Conservation (phyloP, 2,797 vertebrate species). For the Chelon labrosus region DNA sequence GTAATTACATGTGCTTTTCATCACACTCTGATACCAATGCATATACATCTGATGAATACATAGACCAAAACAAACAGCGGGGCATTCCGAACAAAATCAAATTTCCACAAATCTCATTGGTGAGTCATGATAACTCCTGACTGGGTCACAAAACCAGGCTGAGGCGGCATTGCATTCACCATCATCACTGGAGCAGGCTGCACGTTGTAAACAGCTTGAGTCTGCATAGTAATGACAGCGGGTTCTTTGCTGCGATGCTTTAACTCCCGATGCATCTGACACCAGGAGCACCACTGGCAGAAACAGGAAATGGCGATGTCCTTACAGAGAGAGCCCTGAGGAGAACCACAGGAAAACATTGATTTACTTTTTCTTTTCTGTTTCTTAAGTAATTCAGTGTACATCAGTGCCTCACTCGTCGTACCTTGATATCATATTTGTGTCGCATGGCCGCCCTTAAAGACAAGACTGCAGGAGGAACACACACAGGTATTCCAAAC, state of each 20-base stretch:
- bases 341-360: background rate
- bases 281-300: conserved; percentile 74
- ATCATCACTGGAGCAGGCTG: background rate
- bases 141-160: background rate
- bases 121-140: rapidly evolving
- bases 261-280: conserved; percentile 79
- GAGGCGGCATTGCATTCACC: background rate
- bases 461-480: conserved; percentile 47
- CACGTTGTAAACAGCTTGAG: background rate
- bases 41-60: too few relatives aligned
- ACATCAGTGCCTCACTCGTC: background rate
- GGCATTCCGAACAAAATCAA: too few relatives aligned
- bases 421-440: conserved; percentile 65
- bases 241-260: background rate
- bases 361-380: background rate
- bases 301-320: conserved; percentile 68
- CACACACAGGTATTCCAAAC: conserved; percentile 35
- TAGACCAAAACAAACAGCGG: background rate
- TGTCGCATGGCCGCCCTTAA: conserved; percentile 46
- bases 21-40: too few relatives aligned
- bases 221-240: background rate
- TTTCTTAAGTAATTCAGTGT: background rate
- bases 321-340: conserved; percentile 58
- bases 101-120: background rate
- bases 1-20: background rate